Evolutionary conservation across 2,797 vertebrate genomes (phyloP).

Genomic region (Pseudochaenichthys georgianus): DNA sequence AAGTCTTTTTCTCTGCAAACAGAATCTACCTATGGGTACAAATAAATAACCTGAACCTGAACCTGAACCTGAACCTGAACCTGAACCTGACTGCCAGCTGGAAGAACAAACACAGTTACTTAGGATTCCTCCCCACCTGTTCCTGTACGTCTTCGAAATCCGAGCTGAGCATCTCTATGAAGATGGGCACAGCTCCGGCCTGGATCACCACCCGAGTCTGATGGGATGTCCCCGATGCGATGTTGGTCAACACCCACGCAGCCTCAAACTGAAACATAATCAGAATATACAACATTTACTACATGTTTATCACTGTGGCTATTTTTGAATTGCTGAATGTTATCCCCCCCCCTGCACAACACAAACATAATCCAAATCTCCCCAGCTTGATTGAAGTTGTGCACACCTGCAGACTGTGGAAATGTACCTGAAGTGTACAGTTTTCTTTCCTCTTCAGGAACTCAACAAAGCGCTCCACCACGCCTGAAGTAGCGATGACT

Average conservation of each 20-base stretch:
- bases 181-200: conserved; percentile 96
- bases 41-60: too few relatives aligned
- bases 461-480: conserved; percentile 96
- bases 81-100: too few relatives aligned
- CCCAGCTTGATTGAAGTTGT: not conserved
- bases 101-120: too few relatives aligned
- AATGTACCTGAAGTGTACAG: conserved; percentile 94
- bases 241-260: conserved; percentile 98
- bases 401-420: not conserved
- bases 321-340: not conserved
- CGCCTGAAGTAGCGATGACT: conserved; percentile 94
- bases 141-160: conserved; percentile 98
- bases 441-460: conserved; percentile 96
- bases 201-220: conserved; percentile 97
- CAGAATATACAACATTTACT: not conserved
- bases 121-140: conserved; percentile 85
- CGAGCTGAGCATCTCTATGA: conserved; percentile 95
- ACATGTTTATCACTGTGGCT: not conserved
- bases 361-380: not conserved
- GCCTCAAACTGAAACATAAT: conserved; percentile 90
- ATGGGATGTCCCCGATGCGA: conserved; percentile 96
- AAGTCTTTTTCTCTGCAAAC: too few relatives aligned
- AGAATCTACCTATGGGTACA: too few relatives aligned
- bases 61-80: too few relatives aligned
- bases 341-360: not conserved